Conservation (phyloP, 2,888 invertebrate genomes). For the Gnatocerus cornutus region DNA sequence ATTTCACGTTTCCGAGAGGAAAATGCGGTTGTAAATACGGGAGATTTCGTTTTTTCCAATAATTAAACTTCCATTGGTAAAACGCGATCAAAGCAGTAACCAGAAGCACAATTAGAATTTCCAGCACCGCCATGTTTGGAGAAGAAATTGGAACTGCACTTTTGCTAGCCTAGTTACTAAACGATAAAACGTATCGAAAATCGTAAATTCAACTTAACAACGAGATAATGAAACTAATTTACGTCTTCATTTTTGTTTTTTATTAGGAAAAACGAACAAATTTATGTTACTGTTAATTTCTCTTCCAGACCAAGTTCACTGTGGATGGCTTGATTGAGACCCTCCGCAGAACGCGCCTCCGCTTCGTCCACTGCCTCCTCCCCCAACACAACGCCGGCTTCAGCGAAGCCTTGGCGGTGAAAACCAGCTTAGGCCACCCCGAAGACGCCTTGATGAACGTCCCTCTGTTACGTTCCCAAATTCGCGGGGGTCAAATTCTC, state of each 20-base stretch:
- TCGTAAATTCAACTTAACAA: too few species aligned
- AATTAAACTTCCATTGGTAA: neutral
- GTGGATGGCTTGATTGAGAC: constrained; percentile 94
- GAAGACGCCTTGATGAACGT: constrained; percentile 80
- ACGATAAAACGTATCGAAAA: too few species aligned
- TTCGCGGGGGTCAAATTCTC: constrained; percentile 92
- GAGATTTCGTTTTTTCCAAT: constrained; percentile 4
- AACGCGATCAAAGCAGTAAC: neutral
- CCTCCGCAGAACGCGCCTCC: constrained; percentile 87
- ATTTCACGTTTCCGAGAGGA: neutral
- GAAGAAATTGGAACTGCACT: neutral
- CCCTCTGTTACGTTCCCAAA: constrained; percentile 90
- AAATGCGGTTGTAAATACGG: neutral
- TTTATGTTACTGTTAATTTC: too few species aligned
- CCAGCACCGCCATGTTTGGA: neutral
- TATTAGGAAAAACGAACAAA: too few species aligned
- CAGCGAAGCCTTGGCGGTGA: constrained; percentile 74
- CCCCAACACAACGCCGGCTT: constrained; percentile 85
- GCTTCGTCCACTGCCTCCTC: constrained; percentile 91
- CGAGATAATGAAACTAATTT: too few species aligned
- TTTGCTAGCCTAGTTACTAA: neutral
- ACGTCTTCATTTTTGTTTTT: neutral
- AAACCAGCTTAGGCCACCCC: constrained; percentile 69
- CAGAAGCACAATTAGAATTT: neutral
- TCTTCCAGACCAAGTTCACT: constrained; percentile 77